Evolutionary conservation across 1,140 invertebrate genomes (phyloP).

Genomic region (Kradibia gibbosae): DNA sequence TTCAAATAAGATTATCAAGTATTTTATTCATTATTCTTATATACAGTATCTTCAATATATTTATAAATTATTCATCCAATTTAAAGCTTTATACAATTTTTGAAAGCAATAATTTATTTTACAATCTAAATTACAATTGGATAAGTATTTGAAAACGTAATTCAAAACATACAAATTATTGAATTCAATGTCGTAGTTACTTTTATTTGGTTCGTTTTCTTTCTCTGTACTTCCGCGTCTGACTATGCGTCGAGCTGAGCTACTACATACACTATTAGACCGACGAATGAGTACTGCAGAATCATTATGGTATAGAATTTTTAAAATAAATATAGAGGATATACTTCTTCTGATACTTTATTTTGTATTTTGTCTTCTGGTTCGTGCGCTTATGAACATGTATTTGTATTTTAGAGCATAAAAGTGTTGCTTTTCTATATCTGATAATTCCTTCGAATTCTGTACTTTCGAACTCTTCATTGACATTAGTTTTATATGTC

Average conservation of each 20-base stretch:
- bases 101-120: background rate
- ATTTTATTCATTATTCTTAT: too few relatives aligned
- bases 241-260: background rate
- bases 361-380: slow-evolving; percentile 16
- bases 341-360: slow-evolving; percentile 18
- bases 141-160: background rate
- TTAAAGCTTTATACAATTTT: too few relatives aligned
- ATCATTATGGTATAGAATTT: slow-evolving; percentile 28
- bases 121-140: background rate
- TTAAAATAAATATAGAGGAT: slow-evolving; percentile 17
- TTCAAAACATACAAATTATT: background rate
- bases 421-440: slow-evolving; percentile 29
- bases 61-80: too few relatives aligned
- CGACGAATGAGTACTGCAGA: background rate
- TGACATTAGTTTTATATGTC: background rate
- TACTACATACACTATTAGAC: slow-evolving; percentile 18
- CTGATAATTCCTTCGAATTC: slow-evolving; percentile 24
- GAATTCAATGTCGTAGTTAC: background rate
- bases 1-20: too few relatives aligned
- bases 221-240: background rate
- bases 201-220: background rate
- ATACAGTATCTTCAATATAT: too few relatives aligned
- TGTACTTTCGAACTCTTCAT: slow-evolving; percentile 37
- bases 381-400: too few relatives aligned
- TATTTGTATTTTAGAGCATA: background rate